Conservation (phyloP, 1,140 invertebrate species). For the Tetragnatha versicolor region DNA sequence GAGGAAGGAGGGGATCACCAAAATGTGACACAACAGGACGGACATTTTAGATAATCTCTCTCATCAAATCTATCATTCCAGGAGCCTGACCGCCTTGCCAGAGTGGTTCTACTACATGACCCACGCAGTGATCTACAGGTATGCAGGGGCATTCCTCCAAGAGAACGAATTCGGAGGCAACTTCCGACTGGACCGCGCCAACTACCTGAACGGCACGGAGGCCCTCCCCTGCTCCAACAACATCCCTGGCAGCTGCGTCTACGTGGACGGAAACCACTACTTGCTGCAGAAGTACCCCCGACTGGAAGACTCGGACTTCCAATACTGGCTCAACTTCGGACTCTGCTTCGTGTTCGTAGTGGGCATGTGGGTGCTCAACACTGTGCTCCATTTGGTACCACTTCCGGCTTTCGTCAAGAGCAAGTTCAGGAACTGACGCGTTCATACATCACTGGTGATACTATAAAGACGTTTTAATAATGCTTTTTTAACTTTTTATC, state of each 20-base stretch:
- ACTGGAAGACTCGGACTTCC: slow-evolving; percentile 65
- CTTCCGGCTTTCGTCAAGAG: slow-evolving; percentile 84
- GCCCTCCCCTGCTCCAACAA: slow-evolving; percentile 36
- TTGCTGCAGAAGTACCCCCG: slow-evolving; percentile 75
- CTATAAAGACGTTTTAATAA: too few relatives aligned
- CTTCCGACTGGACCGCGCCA: slow-evolving; percentile 55
- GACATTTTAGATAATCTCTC: too few relatives aligned
- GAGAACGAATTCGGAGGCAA: slow-evolving; percentile 71
- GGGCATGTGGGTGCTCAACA: slow-evolving; percentile 81
- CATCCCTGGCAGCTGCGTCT: slow-evolving; percentile 70
- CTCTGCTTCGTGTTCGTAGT: slow-evolving; percentile 84
- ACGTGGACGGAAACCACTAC: slow-evolving; percentile 76
- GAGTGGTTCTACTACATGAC: slow-evolving; percentile 82
- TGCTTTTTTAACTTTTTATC: not conserved
- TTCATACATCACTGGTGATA: not conserved
- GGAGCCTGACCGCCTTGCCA: slow-evolving; percentile 70
- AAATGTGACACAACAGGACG: too few relatives aligned
- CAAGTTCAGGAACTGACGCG: slow-evolving; percentile 84
- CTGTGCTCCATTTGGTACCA: slow-evolving; percentile 84
- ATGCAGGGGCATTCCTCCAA: slow-evolving; percentile 70
- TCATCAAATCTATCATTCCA: too few relatives aligned
- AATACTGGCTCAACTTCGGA: slow-evolving; percentile 78
- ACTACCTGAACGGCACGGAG: slow-evolving; percentile 58
- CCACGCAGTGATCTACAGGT: slow-evolving; percentile 78
- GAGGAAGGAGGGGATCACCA: too few relatives aligned